phyloP scores from a whole-genome alignment of 2,888 invertebrate genomes.

The Drosophila meridiana region DNA sequence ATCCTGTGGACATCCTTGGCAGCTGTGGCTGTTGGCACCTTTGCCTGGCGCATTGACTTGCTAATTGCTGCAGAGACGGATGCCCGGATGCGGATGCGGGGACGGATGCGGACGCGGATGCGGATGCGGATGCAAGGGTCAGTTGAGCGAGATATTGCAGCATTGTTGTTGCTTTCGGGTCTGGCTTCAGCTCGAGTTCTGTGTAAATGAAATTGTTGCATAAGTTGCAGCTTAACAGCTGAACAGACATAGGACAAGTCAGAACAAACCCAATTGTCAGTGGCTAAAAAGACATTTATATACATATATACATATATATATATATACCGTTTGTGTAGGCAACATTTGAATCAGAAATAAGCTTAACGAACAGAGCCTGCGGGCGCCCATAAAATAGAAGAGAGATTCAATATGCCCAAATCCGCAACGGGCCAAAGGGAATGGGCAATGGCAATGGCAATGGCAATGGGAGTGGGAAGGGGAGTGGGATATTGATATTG shows the following conservation, averaged over 20 bases:
- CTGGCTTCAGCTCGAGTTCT: constrained; percentile 7
- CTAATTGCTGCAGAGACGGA: constrained; percentile 40
- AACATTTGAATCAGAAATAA: constrained; percentile 35
- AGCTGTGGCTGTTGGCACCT: constrained; percentile 44
- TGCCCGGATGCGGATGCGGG: background rate
- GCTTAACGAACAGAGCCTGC: constrained; percentile 50
- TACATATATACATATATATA: background rate
- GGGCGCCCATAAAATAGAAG: constrained; percentile 40
- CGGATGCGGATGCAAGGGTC: background rate
- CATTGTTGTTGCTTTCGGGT: constrained; percentile 39
- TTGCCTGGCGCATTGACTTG: constrained; percentile 52
- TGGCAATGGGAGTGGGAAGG: background rate
- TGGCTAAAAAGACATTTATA: constrained; percentile 1
- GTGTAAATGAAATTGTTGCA: constrained; percentile 72
- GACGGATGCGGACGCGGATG: background rate
- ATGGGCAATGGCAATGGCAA: background rate
- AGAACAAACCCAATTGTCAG: constrained; percentile 11
- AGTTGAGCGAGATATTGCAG: constrained; percentile 28
- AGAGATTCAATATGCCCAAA: constrained; percentile 60
- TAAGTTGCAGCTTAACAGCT: constrained; percentile 61
- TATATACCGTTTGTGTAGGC: background rate
- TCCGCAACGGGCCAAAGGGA: background rate
- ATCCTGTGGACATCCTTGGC: constrained; percentile 12
- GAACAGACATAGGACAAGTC: constrained; percentile 1
- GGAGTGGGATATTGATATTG: constrained; percentile 24